Evolutionary conservation across 1,140 invertebrate species (phyloP).

Genomic region (Listronotus oregonensis): DNA sequence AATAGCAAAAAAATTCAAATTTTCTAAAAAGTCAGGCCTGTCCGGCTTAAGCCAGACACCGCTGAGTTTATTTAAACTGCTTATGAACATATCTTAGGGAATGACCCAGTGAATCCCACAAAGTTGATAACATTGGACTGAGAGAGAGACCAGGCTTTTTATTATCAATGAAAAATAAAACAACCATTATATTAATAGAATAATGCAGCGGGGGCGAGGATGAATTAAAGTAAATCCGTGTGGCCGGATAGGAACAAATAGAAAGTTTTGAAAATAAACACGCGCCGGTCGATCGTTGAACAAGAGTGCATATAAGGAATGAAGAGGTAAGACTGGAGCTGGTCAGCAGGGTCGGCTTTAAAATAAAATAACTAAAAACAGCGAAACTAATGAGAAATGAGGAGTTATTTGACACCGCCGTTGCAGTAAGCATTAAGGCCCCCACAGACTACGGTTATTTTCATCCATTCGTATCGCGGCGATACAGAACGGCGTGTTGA

Average conservation of each 20-base stretch:
- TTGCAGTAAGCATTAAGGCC: too few species aligned
- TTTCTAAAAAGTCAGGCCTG: too few species aligned
- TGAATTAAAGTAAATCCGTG: neutral
- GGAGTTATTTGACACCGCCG: too few species aligned
- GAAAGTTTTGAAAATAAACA: constrained; percentile 46
- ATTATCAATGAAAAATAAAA: constrained; percentile 30
- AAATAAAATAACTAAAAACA: neutral
- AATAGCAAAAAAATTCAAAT: too few species aligned
- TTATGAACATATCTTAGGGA: neutral
- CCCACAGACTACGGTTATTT: too few species aligned
- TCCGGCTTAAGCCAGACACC: too few species aligned
- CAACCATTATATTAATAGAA: constrained; percentile 27
- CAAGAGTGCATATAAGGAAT: constrained; percentile 23
- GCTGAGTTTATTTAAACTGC: too few species aligned
- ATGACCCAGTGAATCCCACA: too few species aligned
- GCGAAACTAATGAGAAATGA: too few species aligned
- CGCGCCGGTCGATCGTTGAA: constrained; percentile 20
- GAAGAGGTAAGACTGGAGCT: constrained; percentile 2
- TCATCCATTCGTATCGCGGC: too few species aligned
- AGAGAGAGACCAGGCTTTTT: constrained; percentile 18
- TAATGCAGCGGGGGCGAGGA: constrained; percentile 22
- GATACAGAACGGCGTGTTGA: too few species aligned
- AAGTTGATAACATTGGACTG: constrained; percentile 7
- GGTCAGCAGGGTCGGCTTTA: neutral
- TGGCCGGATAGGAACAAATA: constrained; percentile 37